Percentiles rank a stretch among this genome's conserved stretches.
phyloP scores from a whole-genome alignment of 2,888 invertebrate species.

The Cheilosia urbana region DNA sequence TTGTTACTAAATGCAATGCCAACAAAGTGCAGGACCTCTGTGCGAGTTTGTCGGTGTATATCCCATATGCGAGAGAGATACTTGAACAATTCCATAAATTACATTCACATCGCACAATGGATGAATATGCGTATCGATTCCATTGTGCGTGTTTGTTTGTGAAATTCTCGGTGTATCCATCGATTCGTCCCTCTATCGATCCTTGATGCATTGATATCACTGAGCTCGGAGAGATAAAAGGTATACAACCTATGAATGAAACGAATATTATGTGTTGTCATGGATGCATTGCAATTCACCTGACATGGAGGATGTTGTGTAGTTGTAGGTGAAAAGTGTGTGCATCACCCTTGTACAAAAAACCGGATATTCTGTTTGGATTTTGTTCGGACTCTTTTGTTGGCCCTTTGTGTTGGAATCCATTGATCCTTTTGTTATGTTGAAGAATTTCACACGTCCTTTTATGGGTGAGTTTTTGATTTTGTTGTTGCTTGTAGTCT shows the following conservation, averaged over 20 bases:
- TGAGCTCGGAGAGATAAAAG: slow-evolving; percentile 39
- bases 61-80: slow-evolving; percentile 35
- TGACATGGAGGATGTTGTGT: slow-evolving; percentile 56
- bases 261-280: slow-evolving; percentile 38
- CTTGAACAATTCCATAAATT: slow-evolving; percentile 70
- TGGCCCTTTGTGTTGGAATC: slow-evolving; percentile 48
- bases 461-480: slow-evolving; percentile 32
- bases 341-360: slow-evolving; percentile 51
- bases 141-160: slow-evolving; percentile 52
- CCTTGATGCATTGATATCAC: slow-evolving; percentile 55
- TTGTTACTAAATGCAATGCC: slow-evolving; percentile 66
- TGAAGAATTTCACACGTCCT: slow-evolving; percentile 74
- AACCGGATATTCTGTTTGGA: slow-evolving; percentile 65
- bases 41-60: slow-evolving; percentile 16
- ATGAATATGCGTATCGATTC: slow-evolving; percentile 70
- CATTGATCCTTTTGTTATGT: slow-evolving; percentile 70
- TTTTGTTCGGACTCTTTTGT: slow-evolving; percentile 45
- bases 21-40: slow-evolving; percentile 36
- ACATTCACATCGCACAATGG: slow-evolving; percentile 48
- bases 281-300: slow-evolving; percentile 55
- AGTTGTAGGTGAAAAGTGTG: slow-evolving; percentile 29
- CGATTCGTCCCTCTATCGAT: slow-evolving; percentile 58
- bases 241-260: slow-evolving; percentile 56
- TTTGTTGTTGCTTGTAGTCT: slow-evolving; percentile 10
- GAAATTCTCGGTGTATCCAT: slow-evolving; percentile 27